Evolutionary conservation across 1,140 invertebrate species (phyloP).

Genomic region (Caenorhabditis tropicalis): DNA sequence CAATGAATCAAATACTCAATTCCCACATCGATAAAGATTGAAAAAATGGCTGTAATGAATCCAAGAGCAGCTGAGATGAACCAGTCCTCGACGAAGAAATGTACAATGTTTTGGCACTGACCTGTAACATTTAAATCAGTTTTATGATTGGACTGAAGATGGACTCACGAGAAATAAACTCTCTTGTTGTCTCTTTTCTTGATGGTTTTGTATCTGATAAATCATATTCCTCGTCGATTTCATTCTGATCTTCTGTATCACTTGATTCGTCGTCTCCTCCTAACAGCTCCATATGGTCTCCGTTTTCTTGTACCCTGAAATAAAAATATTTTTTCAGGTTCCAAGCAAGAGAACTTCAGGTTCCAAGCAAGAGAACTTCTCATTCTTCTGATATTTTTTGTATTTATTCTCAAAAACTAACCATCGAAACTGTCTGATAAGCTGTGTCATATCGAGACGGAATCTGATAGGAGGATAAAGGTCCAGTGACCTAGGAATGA

Average conservation of each 20-base stretch:
- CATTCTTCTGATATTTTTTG: not conserved
- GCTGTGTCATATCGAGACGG: constrained; percentile 29
- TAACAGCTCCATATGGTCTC: not conserved
- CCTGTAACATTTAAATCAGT: constrained; percentile 43
- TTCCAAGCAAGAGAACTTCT: not conserved
- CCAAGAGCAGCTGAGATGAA: constrained; percentile 55
- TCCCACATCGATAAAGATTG: constrained; percentile 56
- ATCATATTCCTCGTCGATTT: constrained; percentile 2
- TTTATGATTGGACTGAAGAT: not conserved
- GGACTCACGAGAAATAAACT: constrained; percentile 22
- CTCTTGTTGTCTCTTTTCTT: constrained; percentile 17
- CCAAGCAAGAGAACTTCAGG: too few relatives aligned
- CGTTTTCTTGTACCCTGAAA: constrained; percentile 30
- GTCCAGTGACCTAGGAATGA: not conserved
- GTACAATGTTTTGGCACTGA: constrained; percentile 57
- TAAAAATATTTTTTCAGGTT: not conserved
- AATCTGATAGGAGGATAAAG: constrained; percentile 20
- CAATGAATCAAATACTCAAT: constrained; percentile 60
- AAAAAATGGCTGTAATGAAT: constrained; percentile 57
- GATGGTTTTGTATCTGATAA: not conserved
- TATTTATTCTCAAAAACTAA: not conserved
- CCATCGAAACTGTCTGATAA: constrained; percentile 33
- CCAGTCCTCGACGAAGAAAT: constrained; percentile 62
- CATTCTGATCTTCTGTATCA: not conserved
- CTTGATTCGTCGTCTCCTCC: constrained; percentile 16